Evolutionary conservation across 2,113 vertebrate species (phyloP).

Genomic region (Hippolais icterina): DNA sequence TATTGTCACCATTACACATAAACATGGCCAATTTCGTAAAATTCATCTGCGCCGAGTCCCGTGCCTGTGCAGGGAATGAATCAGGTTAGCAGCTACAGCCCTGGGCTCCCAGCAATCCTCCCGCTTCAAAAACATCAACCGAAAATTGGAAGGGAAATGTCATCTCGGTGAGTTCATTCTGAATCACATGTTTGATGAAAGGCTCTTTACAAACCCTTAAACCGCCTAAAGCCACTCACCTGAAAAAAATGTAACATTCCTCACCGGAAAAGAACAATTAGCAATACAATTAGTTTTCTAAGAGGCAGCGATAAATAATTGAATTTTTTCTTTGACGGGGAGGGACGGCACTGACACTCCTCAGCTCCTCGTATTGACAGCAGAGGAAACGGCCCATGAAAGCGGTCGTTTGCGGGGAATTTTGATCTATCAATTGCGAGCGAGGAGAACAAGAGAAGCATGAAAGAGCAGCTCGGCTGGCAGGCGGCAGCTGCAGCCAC

Average conservation of each 20-base stretch:
- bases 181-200: slow-evolving; percentile 54
- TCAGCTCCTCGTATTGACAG: slow-evolving; percentile 48
- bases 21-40: neutral
- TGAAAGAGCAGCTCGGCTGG: slow-evolving; percentile 32
- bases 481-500: neutral
- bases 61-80: neutral
- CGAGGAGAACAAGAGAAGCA: slow-evolving; percentile 43
- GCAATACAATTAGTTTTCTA: slow-evolving; percentile 66
- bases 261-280: slow-evolving; percentile 65
- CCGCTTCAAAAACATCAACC: neutral
- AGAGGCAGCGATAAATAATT: slow-evolving; percentile 60
- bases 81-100: neutral
- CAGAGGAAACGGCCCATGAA: slow-evolving; percentile 69
- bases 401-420: slow-evolving; percentile 52
- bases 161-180: neutral
- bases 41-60: neutral
- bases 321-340: slow-evolving; percentile 23
- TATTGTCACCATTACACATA: neutral
- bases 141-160: slow-evolving; percentile 52
- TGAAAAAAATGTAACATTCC: neutral
- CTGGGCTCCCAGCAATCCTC: slow-evolving; percentile 34
- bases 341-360: slow-evolving; percentile 48
- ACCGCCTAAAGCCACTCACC: slow-evolving; percentile 15
- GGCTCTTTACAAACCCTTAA: slow-evolving; percentile 52
- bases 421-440: slow-evolving; percentile 53